A percentile compares a stretch with the other conserved stretches of the same genome.
Evolutionary conservation across 2,888 invertebrate species (phyloP).

Genomic region (Eustalomyia histrio): DNA sequence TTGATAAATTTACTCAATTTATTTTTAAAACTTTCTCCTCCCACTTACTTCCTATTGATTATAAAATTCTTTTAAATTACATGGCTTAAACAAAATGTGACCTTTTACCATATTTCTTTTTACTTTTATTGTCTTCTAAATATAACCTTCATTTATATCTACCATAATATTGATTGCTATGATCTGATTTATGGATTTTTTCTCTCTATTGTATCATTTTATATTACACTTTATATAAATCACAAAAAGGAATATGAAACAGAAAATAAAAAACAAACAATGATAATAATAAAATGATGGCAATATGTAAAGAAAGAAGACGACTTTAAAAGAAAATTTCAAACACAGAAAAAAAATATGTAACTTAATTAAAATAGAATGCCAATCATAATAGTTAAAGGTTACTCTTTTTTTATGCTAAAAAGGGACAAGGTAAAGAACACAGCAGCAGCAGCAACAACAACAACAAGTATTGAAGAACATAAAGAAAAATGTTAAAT

Average conservation of each 20-base stretch:
- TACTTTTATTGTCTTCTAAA: conserved; percentile 3
- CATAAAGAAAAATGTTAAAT: conserved; percentile 5
- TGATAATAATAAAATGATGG: conserved; percentile 2
- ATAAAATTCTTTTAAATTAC: not conserved
- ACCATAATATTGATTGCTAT: conserved; percentile 49
- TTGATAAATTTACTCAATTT: not conserved
- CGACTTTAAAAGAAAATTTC: not conserved
- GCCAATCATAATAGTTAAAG: conserved; percentile 44
- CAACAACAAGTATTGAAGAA: not conserved
- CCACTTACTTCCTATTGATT: not conserved
- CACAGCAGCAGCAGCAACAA: not conserved
- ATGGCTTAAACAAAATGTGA: not conserved
- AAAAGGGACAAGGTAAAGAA: conserved; percentile 15
- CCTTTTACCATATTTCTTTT: not conserved
- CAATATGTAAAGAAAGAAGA: conserved; percentile 11
- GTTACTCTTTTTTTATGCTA: conserved; percentile 21
- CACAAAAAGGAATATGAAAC: not conserved
- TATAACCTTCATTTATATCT: conserved; percentile 21
- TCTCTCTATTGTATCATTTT: conserved; percentile 12
- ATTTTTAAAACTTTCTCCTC: not conserved
- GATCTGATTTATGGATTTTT: conserved; percentile 53
- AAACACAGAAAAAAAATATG: conserved; percentile 5
- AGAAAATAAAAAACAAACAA: conserved; percentile 11
- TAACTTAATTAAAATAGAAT: conserved; percentile 57
- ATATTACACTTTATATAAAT: conserved; percentile 6